Conservation (phyloP, 2,797 vertebrate species). For the Cryptoblepharus egeriae region DNA sequence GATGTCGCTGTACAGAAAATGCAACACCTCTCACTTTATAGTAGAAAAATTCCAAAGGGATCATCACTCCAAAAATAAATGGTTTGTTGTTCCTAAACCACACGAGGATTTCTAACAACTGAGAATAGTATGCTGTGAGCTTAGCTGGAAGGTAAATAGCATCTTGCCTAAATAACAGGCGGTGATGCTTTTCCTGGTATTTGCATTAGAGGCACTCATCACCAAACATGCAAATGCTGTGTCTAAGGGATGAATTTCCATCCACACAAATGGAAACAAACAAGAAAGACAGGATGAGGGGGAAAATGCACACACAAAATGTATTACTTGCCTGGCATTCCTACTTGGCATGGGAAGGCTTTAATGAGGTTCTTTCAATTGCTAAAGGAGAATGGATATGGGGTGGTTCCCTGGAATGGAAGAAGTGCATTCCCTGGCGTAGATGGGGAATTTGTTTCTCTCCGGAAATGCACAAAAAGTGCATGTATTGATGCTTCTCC, state of each 20-base stretch:
- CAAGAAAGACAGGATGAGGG: slow-evolving; percentile 29
- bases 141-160: slow-evolving; percentile 21
- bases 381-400: slow-evolving; percentile 7
- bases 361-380: background rate
- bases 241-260: slow-evolving; percentile 9
- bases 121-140: background rate
- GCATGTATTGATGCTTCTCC: background rate
- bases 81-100: background rate
- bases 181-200: slow-evolving; percentile 4
- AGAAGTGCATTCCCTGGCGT: background rate
- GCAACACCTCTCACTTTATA: background rate
- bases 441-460: background rate
- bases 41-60: background rate
- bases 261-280: slow-evolving; percentile 45
- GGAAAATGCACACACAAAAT: background rate
- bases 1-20: background rate
- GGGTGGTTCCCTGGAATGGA: background rate
- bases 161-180: slow-evolving; percentile 41
- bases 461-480: background rate
- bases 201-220: slow-evolving; percentile 20
- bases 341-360: slow-evolving; percentile 34
- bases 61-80: background rate
- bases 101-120: slow-evolving; percentile 8
- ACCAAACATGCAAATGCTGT: slow-evolving; percentile 57
- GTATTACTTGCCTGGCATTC: background rate